phyloP scores from a whole-genome alignment of 2,113 vertebrate genomes.

The Syrrhaptes paradoxus region DNA sequence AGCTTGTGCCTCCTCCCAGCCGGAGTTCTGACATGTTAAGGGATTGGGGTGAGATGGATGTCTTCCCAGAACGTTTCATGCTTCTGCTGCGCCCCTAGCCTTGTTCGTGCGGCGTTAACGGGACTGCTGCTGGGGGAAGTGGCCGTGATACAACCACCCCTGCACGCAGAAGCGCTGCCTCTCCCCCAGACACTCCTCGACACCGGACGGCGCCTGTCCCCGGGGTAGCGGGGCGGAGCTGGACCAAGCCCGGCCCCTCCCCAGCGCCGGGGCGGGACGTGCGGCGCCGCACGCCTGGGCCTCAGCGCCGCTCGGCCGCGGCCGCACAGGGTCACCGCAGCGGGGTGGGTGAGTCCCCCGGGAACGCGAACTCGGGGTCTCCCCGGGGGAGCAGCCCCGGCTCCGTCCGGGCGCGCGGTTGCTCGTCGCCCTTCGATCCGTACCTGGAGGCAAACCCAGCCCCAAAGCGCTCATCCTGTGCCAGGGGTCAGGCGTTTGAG shows the following conservation, averaged over 20 bases:
- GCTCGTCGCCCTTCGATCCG: background rate
- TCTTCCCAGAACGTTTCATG: background rate
- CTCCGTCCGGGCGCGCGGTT: background rate
- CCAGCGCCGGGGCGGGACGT: slow-evolving; percentile 10
- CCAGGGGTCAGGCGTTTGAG: no score
- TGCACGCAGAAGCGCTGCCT: background rate
- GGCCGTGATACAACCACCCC: background rate
- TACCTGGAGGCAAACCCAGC: background rate
- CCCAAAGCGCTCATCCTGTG: background rate
- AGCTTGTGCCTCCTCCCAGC: background rate
- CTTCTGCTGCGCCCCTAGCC: background rate
- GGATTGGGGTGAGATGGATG: background rate
- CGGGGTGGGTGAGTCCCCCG: background rate
- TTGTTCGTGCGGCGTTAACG: background rate
- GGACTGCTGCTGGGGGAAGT: background rate
- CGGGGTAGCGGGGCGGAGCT: background rate
- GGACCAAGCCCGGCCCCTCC: background rate
- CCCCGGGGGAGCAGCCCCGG: background rate
- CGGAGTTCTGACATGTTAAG: accelerated
- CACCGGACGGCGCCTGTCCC: no score
- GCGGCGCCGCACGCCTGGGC: background rate
- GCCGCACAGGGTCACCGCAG: background rate
- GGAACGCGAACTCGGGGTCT: no score
- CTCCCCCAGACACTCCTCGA: background rate
- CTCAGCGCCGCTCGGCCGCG: background rate